Evolutionary conservation across 2,797 vertebrate species (phyloP).

Genomic region (Morus bassanus): DNA sequence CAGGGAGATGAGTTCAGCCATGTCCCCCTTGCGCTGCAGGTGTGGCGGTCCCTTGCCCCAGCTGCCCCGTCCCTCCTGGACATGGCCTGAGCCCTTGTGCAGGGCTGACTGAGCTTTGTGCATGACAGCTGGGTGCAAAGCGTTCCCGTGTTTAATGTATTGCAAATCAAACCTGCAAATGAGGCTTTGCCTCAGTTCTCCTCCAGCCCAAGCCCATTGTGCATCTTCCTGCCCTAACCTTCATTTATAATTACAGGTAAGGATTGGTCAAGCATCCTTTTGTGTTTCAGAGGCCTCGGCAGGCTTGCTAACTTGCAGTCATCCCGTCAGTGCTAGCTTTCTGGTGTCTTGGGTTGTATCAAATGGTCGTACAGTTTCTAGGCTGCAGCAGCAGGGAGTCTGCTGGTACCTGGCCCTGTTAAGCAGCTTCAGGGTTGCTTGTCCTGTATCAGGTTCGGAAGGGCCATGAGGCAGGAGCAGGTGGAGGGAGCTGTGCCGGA

Average conservation of each 20-base stretch:
- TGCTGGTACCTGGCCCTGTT: not conserved
- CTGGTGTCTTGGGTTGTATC: not conserved
- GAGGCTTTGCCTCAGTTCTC: not conserved
- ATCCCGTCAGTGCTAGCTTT: fast-evolving
- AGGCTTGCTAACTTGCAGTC: not conserved
- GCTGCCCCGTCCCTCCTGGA: not conserved
- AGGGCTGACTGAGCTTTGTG: not conserved
- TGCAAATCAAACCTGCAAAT: not conserved
- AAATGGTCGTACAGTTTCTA: not conserved
- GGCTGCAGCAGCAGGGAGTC: not conserved
- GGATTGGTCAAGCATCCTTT: not conserved
- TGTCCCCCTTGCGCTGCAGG: not conserved
- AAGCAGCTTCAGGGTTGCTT: not conserved
- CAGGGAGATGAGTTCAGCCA: fast-evolving
- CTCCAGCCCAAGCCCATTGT: not conserved
- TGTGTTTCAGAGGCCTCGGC: not conserved
- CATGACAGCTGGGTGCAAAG: not conserved
- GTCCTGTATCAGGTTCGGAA: fast-evolving
- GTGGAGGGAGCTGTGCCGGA: not conserved
- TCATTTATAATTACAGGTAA: not conserved
- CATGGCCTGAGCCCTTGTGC: not conserved
- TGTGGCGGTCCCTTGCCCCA: not conserved
- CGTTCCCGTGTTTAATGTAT: not conserved
- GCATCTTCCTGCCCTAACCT: not conserved
- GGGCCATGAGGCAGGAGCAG: not conserved